Base-by-base conservation (phyloP, 2,113 vertebrate genomes). In the Paraplagusia blochii region DNA sequence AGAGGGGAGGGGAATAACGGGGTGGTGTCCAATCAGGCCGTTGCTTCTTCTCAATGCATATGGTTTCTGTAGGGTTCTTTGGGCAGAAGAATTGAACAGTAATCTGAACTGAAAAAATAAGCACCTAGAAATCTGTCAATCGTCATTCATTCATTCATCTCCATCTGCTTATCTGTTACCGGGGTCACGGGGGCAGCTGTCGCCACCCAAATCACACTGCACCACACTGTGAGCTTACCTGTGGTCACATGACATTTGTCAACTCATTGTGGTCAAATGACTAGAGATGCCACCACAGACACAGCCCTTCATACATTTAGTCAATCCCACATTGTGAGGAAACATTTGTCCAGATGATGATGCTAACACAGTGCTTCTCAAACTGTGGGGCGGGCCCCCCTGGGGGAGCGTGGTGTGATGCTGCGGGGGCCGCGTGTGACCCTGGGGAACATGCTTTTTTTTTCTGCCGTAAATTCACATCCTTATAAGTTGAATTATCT, bases 301-400 rank as follows among this genome's bases (percentile, higher is more conserved):
- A 14, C 14, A 14, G 35, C 44, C 47, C 50, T 54, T 46, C 19
- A 2, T 52, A 53, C 36, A 19, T 39, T 72, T 44, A 46, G 53
- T 65, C 72, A 76, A 72, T 66, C 56, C 44, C 9, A 53, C 75
- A 45, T 54, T 58, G 53, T 69, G 52, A 40, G 51, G 39, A 35
- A 15, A 62, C 64, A 49, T 66, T 66, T 7, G 58, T 60, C 62
- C 18, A 4, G 6, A 42, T 53, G 49, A 12, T 59, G 35, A 48
- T 54, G 63, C 44, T 65, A 45, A 46, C 48, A 34, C 14, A 64
- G n/a, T n/a, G n/a, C n/a, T n/a, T n/a, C n/a, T n/a, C n/a, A n/a
- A n/a, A n/a, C n/a, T n/a, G n/a, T n/a, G n/a, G n/a, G n/a, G n/a
- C n/a, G n/a, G n/a, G n/a, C n/a, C n/a, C n/a, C n/a, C n/a, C n/a